phyloP scores from a whole-genome alignment of 30 jellyfish, hydroid and myxozoan species.

The Pelagia noctiluca region DNA sequence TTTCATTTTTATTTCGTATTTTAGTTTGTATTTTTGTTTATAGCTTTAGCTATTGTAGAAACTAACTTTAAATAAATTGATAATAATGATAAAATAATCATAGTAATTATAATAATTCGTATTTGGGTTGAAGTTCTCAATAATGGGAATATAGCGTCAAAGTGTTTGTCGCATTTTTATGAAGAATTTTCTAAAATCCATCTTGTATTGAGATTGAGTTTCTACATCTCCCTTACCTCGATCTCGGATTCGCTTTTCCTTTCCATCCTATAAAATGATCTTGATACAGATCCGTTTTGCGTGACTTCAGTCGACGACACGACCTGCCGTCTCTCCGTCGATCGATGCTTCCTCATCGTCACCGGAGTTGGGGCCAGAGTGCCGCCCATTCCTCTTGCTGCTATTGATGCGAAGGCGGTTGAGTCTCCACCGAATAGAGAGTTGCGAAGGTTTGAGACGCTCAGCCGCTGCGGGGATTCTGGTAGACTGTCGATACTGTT shows the following conservation, averaged over 20 bases:
- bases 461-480: slow-evolving; percentile 13
- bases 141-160: too few relatives aligned
- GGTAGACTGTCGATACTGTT: background rate
- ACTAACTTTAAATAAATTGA: too few relatives aligned
- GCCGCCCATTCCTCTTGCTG: slow-evolving; percentile 65
- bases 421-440: slow-evolving; percentile 45
- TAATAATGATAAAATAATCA: too few relatives aligned
- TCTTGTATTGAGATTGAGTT: background rate
- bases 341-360: slow-evolving; percentile 29
- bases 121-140: too few relatives aligned
- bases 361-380: slow-evolving; percentile 35
- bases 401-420: slow-evolving; percentile 25
- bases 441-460: slow-evolving; percentile 54
- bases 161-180: too few relatives aligned
- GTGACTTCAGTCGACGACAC: slow-evolving; percentile 46
- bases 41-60: too few relatives aligned
- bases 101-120: too few relatives aligned
- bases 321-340: slow-evolving; percentile 59
- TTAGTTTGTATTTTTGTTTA: too few relatives aligned
- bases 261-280: slow-evolving; percentile 46
- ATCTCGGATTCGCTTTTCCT: slow-evolving; percentile 58
- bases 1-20: too few relatives aligned
- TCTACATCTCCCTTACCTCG: slow-evolving; percentile 16
- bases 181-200: too few relatives aligned
- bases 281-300: slow-evolving; percentile 26